Conservation (phyloP, 1,140 invertebrate genomes). For the Drosophila nebulosa region DNA sequence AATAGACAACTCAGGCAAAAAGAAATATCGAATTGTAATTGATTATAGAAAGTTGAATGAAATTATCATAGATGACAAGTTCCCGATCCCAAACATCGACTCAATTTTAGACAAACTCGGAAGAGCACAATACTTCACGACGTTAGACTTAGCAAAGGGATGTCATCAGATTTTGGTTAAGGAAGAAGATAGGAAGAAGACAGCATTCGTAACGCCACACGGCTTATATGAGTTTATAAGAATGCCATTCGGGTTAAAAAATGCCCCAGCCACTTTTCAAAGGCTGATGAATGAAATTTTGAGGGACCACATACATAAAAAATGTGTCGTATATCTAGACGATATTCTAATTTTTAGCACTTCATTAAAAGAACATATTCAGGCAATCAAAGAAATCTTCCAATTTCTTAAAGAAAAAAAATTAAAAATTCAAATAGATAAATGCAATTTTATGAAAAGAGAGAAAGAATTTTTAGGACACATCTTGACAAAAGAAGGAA, state of each 20-base stretch:
- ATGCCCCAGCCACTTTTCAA: slow-evolving; percentile 27
- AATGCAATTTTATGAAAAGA: slow-evolving; percentile 18
- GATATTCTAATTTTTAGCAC: slow-evolving; percentile 43
- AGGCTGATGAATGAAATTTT: slow-evolving; percentile 20
- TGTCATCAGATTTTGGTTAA: slow-evolving; percentile 47
- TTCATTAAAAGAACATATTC: slow-evolving; percentile 22
- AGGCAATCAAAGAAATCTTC: slow-evolving; percentile 3
- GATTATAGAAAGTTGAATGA: slow-evolving; percentile 8
- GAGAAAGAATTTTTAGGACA: slow-evolving; percentile 20
- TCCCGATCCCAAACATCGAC: slow-evolving; percentile 15
- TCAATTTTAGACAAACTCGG: slow-evolving; percentile 17
- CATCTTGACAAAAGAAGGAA: not conserved
- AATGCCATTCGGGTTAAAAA: slow-evolving; percentile 28
- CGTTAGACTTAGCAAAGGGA: no score
- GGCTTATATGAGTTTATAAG: slow-evolving; percentile 21
- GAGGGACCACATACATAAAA: slow-evolving; percentile 5
- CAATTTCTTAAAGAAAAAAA: slow-evolving; percentile 7
- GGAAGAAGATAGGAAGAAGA: slow-evolving; percentile 30
- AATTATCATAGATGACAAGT: slow-evolving; percentile 22
- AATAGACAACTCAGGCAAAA: slow-evolving; percentile 1
- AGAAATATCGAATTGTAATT: slow-evolving; percentile 15
- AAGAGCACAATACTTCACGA: slow-evolving; percentile 17
- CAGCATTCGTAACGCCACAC: slow-evolving; percentile 39
- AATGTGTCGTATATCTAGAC: slow-evolving; percentile 31
- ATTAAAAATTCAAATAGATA: slow-evolving; percentile 13